phyloP scores from a whole-genome alignment of 2,888 invertebrate genomes.

The Mesorhabditis spiculigera region DNA sequence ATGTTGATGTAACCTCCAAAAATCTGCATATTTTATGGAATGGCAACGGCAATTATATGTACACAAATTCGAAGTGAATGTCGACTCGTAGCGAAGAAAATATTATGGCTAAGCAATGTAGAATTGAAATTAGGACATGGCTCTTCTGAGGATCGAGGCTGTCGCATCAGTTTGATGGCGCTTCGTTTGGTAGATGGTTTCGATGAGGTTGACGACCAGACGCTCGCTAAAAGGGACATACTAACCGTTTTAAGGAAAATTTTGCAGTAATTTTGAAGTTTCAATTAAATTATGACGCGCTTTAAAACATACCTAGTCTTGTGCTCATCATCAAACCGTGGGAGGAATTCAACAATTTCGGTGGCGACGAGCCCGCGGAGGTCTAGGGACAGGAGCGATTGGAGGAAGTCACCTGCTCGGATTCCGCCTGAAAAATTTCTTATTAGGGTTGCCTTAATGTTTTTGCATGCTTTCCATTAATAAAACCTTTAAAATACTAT shows the following conservation, averaged over 20 bases:
- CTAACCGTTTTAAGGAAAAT: neutral
- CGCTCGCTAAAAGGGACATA: slow-evolving; percentile 34
- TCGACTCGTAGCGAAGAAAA: too few species aligned
- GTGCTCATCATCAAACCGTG: slow-evolving; percentile 35
- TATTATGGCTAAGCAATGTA: too few species aligned
- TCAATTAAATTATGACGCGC: too few species aligned
- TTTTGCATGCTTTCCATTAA: neutral
- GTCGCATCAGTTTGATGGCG: neutral
- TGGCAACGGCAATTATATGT: too few species aligned
- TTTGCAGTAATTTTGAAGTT: too few species aligned
- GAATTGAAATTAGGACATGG: too few species aligned
- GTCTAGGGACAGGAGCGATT: slow-evolving; percentile 39
- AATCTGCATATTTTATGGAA: too few species aligned
- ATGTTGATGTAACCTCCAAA: too few species aligned
- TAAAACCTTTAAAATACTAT: neutral
- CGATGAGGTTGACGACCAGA: slow-evolving; percentile 40
- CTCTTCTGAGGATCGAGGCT: neutral
- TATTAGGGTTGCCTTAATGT: neutral
- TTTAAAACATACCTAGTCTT: slow-evolving; percentile 26
- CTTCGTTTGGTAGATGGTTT: slow-evolving; percentile 44
- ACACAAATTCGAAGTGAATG: too few species aligned
- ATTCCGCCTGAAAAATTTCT: slow-evolving; percentile 28
- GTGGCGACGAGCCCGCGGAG: slow-evolving; percentile 43
- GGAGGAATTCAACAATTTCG: slow-evolving; percentile 51
- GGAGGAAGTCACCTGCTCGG: slow-evolving; percentile 46